These are phyloP conservation scores for Formicarius rufipectus DNA, from an alignment of 2,113 vertebrate genomes.

Conservation along the genomic window DNA sequence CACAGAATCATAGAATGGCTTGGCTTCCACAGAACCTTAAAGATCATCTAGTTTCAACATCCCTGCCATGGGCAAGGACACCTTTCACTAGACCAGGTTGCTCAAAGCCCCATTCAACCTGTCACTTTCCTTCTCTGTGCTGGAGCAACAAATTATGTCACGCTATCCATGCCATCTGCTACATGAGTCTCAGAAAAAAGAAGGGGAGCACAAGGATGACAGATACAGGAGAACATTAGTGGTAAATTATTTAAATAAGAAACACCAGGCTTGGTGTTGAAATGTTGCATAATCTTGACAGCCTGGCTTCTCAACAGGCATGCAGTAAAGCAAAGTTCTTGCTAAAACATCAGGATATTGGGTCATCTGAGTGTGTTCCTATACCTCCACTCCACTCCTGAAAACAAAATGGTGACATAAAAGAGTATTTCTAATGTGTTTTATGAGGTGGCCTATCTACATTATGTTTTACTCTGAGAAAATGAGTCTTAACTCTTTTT, in stretches of 20 bases:
- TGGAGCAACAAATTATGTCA: neutral
- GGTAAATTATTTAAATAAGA: constrained; percentile 1
- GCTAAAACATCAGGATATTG: neutral
- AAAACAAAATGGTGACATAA: neutral
- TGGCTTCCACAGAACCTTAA: neutral
- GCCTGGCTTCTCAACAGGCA: neutral
- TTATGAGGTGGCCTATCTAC: neutral
- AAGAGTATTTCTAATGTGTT: neutral
- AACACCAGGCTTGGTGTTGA: neutral
- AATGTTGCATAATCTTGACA: neutral
- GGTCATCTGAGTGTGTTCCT: neutral
- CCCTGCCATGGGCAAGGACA: neutral
- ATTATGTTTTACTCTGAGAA: neutral
- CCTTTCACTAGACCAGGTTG: neutral
- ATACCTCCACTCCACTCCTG: neutral
- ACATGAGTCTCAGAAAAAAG: neutral
- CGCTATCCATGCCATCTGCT: neutral
- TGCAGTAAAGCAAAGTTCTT: neutral
- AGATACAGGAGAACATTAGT: neutral
- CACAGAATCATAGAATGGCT: neutral
- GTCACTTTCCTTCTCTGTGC: neutral
- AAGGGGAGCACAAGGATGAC: neutral
- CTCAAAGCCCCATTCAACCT: neutral
- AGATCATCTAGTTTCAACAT: neutral
- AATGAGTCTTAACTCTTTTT: neutral